Evolutionary conservation across 2,888 invertebrate genomes (phyloP), one percentile per base, ranked within the genome.

Genomic region (Epistrophe grossulariae): DNA sequence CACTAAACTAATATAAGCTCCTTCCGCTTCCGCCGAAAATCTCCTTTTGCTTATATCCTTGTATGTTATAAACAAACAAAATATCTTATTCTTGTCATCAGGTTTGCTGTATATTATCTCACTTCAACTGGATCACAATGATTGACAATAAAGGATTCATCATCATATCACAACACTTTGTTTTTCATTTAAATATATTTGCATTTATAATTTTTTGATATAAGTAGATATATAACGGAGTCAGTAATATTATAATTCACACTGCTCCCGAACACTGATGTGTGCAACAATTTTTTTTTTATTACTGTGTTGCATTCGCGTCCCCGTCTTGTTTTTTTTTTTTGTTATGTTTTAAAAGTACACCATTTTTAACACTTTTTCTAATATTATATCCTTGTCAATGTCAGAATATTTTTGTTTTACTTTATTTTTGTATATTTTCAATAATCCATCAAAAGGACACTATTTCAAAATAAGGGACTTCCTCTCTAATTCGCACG

Each of bases 51-150:
- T 45, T 68, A 35, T 68, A 31, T 83, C 87, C 79, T 79, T 83
- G 62, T 68, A 48, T 87, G 87, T 87, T 87, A 87, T 87, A 87
- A 87, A 87, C 83, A 87, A 83, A 82, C 79, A 74, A 48, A 57
- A 57, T 71, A 68, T 66, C 50, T 76, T 82, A 62, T 74, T 82
- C 50, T 85, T 85, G 24, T 85, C 85, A 85, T 85, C 70, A 71
- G 85, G 78, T 85, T 82, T 57, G 74, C 43, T 78, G 68, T 74
- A 24, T n/a, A n/a, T n/a, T n/a, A n/a, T 68, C 85, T 68, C 85
- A 85, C 85, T 85, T 40, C 28, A 81, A 81, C 84, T 79, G 72
- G 72, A 79, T 68, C 76, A 83, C 71, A 50, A 60, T 84, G 38
- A 24, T 62, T 72, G 68, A 85, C 68, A 55, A 24, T 60, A 10